Evolutionary conservation across 2,113 vertebrate genomes (phyloP).

Genomic region (Sapayoa aenigma): DNA sequence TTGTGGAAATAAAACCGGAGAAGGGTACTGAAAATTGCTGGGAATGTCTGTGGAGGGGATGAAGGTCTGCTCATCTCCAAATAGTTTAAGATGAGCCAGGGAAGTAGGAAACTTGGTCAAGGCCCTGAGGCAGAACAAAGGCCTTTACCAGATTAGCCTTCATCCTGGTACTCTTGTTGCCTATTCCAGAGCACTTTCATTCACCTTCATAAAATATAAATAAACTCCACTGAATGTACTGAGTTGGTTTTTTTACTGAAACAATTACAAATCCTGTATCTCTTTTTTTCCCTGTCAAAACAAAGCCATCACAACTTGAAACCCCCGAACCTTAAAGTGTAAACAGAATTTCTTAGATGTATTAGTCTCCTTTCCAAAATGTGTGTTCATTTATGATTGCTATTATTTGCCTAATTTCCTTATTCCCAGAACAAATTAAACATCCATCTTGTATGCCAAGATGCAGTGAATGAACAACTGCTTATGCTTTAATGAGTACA

Average conservation of each 20-base stretch:
- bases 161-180: neutral
- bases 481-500: slow-evolving; percentile 47
- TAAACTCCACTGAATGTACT: neutral
- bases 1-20: neutral
- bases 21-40: neutral
- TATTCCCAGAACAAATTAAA: neutral
- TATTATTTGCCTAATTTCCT: neutral
- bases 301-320: neutral
- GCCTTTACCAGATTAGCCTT: neutral
- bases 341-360: neutral
- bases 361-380: neutral
- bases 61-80: neutral
- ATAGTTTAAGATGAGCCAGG: neutral
- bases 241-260: neutral
- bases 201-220: slow-evolving; percentile 12
- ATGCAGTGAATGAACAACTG: neutral
- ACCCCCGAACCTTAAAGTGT: neutral
- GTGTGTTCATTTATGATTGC: neutral
- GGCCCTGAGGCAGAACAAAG: neutral
- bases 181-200: neutral
- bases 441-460: neutral
- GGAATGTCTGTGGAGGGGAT: neutral
- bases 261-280: neutral
- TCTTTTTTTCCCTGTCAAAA: neutral
- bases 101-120: neutral